A percentile compares a stretch with the other conserved stretches of the same genome.
These are phyloP conservation scores for Vidua chalybeata DNA, from an alignment of 2,113 vertebrate species.

Conservation along the genomic window DNA sequence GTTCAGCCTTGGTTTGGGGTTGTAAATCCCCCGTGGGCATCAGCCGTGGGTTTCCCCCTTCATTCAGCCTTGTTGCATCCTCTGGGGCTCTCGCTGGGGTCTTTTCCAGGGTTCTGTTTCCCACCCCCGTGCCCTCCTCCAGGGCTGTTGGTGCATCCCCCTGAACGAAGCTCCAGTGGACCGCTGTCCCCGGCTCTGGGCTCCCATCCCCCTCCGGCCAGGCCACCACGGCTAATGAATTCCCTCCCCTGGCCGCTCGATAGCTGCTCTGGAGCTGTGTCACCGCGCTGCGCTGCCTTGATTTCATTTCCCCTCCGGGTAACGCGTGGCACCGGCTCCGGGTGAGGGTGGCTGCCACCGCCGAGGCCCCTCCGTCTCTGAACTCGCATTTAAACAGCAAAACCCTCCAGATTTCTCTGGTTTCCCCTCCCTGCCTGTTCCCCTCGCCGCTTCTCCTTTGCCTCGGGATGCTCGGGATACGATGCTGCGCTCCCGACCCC, in stretches of 20 bases:
- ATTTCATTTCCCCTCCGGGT: slow-evolving; percentile 51
- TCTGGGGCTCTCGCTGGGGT: not conserved
- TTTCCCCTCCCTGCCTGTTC: not conserved
- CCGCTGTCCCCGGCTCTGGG: not conserved
- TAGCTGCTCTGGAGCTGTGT: slow-evolving; percentile 50
- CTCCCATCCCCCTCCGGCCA: not conserved
- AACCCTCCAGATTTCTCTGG: not conserved
- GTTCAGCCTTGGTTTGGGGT: not conserved
- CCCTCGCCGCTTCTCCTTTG: not conserved
- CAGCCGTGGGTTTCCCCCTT: not conserved
- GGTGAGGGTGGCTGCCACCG: not conserved
- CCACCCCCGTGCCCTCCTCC: not conserved
- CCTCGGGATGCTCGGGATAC: too few species aligned
- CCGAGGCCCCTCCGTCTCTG: not conserved
- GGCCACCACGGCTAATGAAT: slow-evolving; percentile 47
- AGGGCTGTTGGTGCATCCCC: fast-evolving
- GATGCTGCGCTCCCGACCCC: not conserved
- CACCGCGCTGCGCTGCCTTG: slow-evolving; percentile 14
- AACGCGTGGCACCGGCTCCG: not conserved
- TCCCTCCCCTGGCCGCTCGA: slow-evolving; percentile 12
- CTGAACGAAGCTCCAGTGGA: not conserved
- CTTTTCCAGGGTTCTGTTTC: not conserved
- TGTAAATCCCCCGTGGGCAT: fast-evolving
- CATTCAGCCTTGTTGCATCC: not conserved
- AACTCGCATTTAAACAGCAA: not conserved